Evolutionary conservation across 2,888 invertebrate genomes (phyloP), one percentile per base, ranked within the genome.

Genomic region (Philhelius pedissequus): DNA sequence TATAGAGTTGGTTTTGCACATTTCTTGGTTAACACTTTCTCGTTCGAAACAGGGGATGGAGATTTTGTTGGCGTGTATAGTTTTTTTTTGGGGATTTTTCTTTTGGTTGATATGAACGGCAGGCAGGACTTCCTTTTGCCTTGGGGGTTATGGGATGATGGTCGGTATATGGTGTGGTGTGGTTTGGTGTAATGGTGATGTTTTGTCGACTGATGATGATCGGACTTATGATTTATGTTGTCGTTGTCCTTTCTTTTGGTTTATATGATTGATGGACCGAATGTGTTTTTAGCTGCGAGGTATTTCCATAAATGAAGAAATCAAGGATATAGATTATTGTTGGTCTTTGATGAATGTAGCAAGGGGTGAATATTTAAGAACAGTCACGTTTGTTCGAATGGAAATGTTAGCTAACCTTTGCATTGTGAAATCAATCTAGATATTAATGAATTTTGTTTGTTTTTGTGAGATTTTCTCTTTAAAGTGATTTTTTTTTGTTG

Each of bases 201-300:
- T 77, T 80, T 75, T 80, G 83, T 86, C 86, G 88, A 88, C 86
- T 89, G 88, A 88, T 89, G 88, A 88, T 87, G 87, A 88, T 89
- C 78, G 76, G 74, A 77, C 81, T 74, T 87, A 88, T 90, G 90
- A 90, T 90, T 90, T 89, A 90, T 90, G 90, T 90, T 87, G 88
- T 84, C 84, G 75, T 70, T 83, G 83, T 84, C 62, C 80, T 84
- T 84, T 80, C 75, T 76, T 43, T 56, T 80, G 83, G 87, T 87
- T 86, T 80, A 82, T 90, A 83, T 90, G 90, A 90, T 90, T 90
- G 90, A 90, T 90, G 90, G 87, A 86, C 81, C 62, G 64, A 86
- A 86, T 86, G 86, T 86, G 86, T 86, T 86, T 76, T 81, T 86
- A 86, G 86, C 86, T 86, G 76, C 81, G 81, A 86, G 86, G 71